Conservation (phyloP, 2,113 vertebrate species). For the Thinocorus orbignyianus region DNA sequence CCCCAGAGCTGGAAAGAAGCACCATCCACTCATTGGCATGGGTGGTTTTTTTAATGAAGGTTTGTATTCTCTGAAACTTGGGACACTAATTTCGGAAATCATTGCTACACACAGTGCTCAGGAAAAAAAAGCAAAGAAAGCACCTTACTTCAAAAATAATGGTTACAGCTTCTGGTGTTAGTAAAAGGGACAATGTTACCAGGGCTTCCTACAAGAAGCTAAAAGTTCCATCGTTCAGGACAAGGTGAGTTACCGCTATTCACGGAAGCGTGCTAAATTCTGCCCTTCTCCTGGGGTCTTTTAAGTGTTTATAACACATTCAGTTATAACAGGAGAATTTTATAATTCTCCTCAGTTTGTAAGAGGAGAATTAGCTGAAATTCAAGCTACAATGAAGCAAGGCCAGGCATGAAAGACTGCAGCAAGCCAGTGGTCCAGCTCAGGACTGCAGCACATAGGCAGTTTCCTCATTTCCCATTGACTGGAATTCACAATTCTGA, state of each 20-base stretch:
- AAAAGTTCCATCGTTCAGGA: neutral
- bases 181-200: neutral
- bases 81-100: neutral
- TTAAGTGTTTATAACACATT: neutral
- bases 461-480: accelerated
- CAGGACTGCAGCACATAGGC: accelerated
- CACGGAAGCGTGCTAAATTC: neutral
- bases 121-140: neutral
- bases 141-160: neutral
- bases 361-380: neutral
- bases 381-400: neutral
- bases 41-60: neutral
- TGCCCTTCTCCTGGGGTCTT: neutral
- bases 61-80: neutral
- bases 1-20: neutral
- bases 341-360: too few relatives aligned
- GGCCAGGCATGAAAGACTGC: neutral
- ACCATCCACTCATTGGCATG: neutral
- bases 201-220: neutral
- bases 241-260: neutral
- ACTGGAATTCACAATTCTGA: neutral
- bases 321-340: neutral
- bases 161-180: neutral
- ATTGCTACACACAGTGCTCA: neutral
- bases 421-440: neutral